phyloP scores from a whole-genome alignment of 1,140 invertebrate species.

The Zaprionus vittiger region DNA sequence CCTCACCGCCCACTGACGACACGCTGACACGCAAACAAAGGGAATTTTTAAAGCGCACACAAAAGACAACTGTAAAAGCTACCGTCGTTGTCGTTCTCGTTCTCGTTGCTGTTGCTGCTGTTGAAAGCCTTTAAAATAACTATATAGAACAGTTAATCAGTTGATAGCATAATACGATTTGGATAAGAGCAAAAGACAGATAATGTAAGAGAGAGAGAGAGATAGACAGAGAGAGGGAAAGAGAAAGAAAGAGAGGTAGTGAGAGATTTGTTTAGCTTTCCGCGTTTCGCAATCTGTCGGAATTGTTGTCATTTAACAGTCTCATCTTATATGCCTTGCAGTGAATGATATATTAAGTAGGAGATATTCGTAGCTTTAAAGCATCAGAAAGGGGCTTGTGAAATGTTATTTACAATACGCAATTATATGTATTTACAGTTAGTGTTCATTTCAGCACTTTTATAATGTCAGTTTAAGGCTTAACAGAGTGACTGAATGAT shows the following conservation, averaged over 20 bases:
- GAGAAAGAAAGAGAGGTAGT: neutral
- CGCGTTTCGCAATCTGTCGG: neutral
- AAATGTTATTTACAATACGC: neutral
- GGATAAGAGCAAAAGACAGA: neutral
- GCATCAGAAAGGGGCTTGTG: no score
- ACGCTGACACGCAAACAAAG: conserved; percentile 14
- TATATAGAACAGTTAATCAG: conserved; percentile 11
- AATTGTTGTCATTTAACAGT: neutral
- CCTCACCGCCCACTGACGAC: neutral
- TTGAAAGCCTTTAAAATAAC: conserved; percentile 4
- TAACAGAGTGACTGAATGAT: neutral
- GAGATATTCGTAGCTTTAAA: neutral
- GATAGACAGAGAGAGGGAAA: neutral
- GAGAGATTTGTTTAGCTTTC: neutral
- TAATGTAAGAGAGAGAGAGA: neutral
- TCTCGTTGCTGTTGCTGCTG: neutral
- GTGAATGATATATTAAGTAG: neutral
- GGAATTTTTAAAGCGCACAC: conserved; percentile 14
- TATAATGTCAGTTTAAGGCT: neutral
- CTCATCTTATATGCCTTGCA: neutral
- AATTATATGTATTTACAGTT: no score
- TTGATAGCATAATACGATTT: conserved; percentile 8
- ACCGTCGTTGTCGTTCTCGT: neutral
- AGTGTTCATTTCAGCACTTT: neutral
- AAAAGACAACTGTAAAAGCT: conserved; percentile 2